These are phyloP conservation scores for Crotalus tigris DNA, from an alignment of 2,113 vertebrate species.

Conservation along the genomic window DNA sequence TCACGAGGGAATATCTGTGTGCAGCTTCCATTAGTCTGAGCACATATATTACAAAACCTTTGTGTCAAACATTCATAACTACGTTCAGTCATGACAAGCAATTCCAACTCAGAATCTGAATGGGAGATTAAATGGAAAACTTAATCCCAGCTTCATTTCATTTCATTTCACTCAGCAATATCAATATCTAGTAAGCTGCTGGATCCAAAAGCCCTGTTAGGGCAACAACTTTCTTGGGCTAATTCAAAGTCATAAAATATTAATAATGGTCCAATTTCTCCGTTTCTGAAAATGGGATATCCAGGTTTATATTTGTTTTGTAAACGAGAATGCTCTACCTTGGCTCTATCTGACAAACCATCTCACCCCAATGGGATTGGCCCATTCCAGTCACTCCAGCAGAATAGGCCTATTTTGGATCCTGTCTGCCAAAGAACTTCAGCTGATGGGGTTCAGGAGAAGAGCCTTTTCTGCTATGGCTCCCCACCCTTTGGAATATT, in stretches of 20 bases:
- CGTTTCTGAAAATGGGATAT: background rate
- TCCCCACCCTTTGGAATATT: background rate
- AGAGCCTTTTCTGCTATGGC: background rate
- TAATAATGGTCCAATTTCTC: background rate
- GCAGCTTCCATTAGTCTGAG: background rate
- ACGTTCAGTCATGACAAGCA: background rate
- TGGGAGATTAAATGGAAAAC: background rate
- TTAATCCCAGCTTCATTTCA: background rate
- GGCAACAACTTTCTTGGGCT: background rate
- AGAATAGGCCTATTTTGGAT: background rate
- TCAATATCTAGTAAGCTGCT: background rate
- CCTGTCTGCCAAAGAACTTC: background rate
- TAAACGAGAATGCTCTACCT: background rate
- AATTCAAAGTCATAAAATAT: background rate
- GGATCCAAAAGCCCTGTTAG: background rate
- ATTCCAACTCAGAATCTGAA: background rate
- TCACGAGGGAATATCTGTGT: too few relatives aligned
- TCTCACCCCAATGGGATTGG: background rate
- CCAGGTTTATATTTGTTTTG: background rate
- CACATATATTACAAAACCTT: background rate
- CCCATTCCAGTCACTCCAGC: background rate
- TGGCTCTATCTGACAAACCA: background rate
- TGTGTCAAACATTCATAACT: background rate
- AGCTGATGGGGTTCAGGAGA: background rate
- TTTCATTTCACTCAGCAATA: background rate